Conservation (phyloP, 1,140 invertebrate genomes). For the Aricia agestis region DNA sequence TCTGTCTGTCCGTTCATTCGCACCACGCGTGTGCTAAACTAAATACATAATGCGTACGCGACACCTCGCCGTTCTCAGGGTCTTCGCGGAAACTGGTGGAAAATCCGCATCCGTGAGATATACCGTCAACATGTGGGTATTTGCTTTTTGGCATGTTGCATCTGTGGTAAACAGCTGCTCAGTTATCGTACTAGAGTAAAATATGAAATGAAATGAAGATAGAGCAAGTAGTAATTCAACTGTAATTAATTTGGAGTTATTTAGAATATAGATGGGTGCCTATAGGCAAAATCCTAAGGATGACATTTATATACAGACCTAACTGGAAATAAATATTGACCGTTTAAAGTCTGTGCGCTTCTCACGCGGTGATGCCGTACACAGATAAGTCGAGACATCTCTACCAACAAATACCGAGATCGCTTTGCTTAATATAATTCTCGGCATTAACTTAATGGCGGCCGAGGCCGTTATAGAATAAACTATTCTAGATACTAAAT, state of each 20-base stretch:
- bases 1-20: slow-evolving; percentile 29
- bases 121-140: neutral
- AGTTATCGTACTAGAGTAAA: too few species aligned
- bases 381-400: neutral
- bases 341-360: neutral
- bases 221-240: too few species aligned
- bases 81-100: slow-evolving; percentile 25
- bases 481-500: slow-evolving; percentile 6
- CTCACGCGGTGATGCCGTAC: neutral
- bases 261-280: too few species aligned
- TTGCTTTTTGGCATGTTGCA: neutral
- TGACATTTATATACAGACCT: too few species aligned
- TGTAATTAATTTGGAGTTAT: too few species aligned
- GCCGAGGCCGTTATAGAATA: neutral
- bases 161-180: too few species aligned
- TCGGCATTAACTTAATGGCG: neutral
- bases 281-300: too few species aligned
- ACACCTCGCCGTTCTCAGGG: slow-evolving; percentile 35
- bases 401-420: slow-evolving; percentile 1
- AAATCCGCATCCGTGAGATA: slow-evolving; percentile 24
- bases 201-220: too few species aligned
- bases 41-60: slow-evolving; percentile 39
- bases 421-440: slow-evolving; percentile 8
- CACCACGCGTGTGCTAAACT: slow-evolving; percentile 33
- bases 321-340: neutral